Base-by-base conservation (phyloP, 2,113 vertebrate genomes). In the Proterorhinus semilunaris region DNA sequence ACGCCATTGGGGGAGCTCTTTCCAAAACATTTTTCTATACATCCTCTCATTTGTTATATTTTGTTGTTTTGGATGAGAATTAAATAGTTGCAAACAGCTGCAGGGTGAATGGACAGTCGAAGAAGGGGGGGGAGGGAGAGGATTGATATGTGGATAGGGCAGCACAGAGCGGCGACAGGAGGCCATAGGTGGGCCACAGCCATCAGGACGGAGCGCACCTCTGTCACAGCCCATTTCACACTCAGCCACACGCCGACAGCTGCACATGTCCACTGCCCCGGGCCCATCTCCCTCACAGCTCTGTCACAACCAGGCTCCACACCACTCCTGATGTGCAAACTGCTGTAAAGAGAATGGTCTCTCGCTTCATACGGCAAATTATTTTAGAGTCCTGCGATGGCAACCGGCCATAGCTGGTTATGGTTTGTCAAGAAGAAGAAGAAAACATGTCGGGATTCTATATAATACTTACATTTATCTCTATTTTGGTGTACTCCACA, bases 141-240 rank as follows among this genome's bases (percentile, higher is more conserved):
- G 27, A 58, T 21, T 58, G 21, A 13, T 58, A 58, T 55, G 53
- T 55, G 53, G 53, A 84, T 51, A 59, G 62, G 9, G 13, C 50
- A 59, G n/a, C 48, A 47, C 59, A 63, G 64, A 64, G 64, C 53
- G 70, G 68, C 71, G 79, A 84, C 73, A 79, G 61, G 72, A 74
- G 72, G 76, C 67, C 75, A 79, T 61, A 15, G 62, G 62, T 76
- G 70, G 45, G 73, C 63, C 69, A 73, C 55, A 42, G 55, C 55
- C 55, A 58, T 58, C 55, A 58, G 55, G 55, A 58, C 55, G 21
- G 55, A 58, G 55, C 27, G 12, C 52, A 66, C 55, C 57, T 58
- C 72, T 69, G 78, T 75, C 72, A 70, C 66, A 80, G 66, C 55
- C 59, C 78, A 75, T 83, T 83, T 80, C 78, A 75, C 68, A 72